Evolutionary conservation across 1,140 invertebrate species (phyloP).

Genomic region (Araneus ventricosus): DNA sequence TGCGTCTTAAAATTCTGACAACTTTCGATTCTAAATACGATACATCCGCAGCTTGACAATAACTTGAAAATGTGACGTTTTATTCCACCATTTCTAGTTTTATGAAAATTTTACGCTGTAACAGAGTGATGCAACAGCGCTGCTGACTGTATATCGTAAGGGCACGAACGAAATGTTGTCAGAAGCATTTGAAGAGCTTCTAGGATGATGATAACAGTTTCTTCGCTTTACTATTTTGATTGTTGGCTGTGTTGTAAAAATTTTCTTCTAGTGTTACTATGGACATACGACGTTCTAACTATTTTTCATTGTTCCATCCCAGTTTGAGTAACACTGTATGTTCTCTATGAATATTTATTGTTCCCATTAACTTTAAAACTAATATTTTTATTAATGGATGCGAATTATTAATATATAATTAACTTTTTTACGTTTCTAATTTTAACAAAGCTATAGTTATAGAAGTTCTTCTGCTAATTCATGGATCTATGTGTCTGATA

Average conservation of each 20-base stretch:
- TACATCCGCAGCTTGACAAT: neutral
- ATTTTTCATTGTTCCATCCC: neutral
- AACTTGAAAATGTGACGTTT: neutral
- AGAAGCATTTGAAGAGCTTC: constrained; percentile 46
- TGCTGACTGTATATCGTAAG: constrained; percentile 19
- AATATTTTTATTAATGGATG: too few relatives aligned
- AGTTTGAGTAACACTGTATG: neutral
- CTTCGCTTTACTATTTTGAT: neutral
- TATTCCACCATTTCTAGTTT: neutral
- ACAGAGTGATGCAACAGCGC: neutral
- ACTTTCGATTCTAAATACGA: neutral
- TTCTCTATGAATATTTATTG: neutral
- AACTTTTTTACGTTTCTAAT: neutral
- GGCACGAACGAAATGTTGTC: constrained; percentile 31
- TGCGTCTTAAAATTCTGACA: neutral
- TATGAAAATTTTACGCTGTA: constrained; percentile 10
- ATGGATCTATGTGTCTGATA: neutral
- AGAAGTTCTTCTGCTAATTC: neutral
- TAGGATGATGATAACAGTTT: constrained; percentile 13
- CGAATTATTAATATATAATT: too few relatives aligned
- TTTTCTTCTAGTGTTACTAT: neutral
- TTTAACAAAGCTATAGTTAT: neutral
- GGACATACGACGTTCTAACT: neutral
- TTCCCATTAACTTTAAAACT: neutral
- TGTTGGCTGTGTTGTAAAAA: neutral